These are phyloP conservation scores for Paramormyrops hopkinsi DNA, from an alignment of 2,797 vertebrate genomes.

Conservation along the genomic window DNA sequence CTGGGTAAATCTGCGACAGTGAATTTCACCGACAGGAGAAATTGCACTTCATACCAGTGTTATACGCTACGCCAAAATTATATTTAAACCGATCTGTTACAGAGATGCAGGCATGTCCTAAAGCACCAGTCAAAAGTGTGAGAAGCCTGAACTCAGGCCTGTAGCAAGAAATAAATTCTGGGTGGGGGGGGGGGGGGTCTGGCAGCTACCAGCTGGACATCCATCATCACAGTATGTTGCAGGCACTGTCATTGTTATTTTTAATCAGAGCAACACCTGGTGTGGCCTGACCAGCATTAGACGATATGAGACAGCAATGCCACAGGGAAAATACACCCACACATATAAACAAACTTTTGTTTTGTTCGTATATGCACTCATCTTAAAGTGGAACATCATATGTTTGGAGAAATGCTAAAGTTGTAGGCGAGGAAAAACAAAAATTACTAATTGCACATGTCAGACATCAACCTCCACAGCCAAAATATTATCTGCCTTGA, in stretches of 20 bases:
- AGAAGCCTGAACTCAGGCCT: background rate
- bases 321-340: background rate
- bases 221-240: background rate
- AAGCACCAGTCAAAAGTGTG: too few relatives aligned
- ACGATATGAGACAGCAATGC: background rate
- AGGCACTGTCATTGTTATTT: background rate
- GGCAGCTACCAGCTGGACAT: background rate
- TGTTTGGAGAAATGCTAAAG: background rate
- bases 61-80: background rate
- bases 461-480: background rate
- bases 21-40: background rate
- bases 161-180: background rate
- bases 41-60: background rate
- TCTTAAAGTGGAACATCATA: background rate
- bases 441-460: slow-evolving; percentile 1
- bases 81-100: background rate
- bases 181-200: background rate
- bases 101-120: background rate
- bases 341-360: background rate
- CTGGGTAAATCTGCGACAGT: background rate
- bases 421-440: slow-evolving; percentile 13
- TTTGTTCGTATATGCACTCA: background rate
- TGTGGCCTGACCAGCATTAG: background rate
- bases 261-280: background rate
- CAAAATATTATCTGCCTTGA: background rate